Evolutionary conservation across 2,113 vertebrate genomes (phyloP).

Genomic region (Riparia riparia): DNA sequence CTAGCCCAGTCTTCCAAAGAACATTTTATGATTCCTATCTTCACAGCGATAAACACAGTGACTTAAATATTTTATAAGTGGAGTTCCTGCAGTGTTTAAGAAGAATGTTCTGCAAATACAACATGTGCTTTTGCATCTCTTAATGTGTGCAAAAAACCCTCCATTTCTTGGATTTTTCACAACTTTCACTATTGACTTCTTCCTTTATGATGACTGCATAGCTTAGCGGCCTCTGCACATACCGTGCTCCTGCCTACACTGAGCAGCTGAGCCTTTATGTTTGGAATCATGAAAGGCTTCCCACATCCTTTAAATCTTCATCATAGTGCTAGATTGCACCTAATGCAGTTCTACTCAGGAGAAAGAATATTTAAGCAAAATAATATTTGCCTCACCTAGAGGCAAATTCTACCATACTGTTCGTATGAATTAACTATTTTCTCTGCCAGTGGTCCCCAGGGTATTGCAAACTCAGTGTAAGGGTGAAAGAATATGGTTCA

Average conservation of each 20-base stretch:
- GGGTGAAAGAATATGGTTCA: neutral
- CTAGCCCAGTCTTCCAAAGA: neutral
- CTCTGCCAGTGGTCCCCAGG: neutral
- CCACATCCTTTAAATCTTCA: neutral
- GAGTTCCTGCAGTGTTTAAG: neutral
- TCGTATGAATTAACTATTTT: neutral
- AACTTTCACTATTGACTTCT: neutral
- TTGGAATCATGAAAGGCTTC: neutral
- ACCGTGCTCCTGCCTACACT: neutral
- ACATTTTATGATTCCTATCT: neutral
- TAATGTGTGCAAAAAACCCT: rapidly evolving
- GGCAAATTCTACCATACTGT: neutral
- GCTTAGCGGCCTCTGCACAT: neutral
- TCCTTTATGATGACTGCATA: neutral
- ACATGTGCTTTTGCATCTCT: neutral
- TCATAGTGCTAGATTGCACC: neutral
- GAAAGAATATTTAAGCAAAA: neutral
- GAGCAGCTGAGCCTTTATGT: neutral
- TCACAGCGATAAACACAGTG: neutral
- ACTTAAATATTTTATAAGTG: neutral
- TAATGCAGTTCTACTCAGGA: neutral
- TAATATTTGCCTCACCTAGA: no score
- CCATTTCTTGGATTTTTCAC: neutral
- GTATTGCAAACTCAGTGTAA: neutral
- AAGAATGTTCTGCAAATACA: neutral